Evolutionary conservation across 2,797 vertebrate genomes (phyloP), one percentile per base, ranked within the genome.

Genomic region (Lacerta agilis): DNA sequence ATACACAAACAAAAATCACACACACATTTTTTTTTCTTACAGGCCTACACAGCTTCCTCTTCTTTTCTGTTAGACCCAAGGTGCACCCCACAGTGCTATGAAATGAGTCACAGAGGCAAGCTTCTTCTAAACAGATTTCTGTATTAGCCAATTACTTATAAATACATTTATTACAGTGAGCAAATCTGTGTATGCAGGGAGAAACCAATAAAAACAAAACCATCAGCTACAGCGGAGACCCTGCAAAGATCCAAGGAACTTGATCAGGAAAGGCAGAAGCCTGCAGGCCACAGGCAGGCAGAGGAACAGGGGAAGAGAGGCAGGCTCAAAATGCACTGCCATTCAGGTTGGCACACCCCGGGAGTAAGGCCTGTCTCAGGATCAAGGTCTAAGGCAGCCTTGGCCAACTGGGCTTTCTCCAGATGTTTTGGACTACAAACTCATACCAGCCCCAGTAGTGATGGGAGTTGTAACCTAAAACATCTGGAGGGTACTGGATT

Each of bases 141-240:
- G 87, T 66, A 80, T 75, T 67, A 38, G 69, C 41, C 69, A 69
- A 2, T 25, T 27, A 73, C 20, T 49, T 73, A 83, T 84, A 90
- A 79, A 86, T 84, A 87, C 69, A 87, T 73, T 58, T 76, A 83
- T 87, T 75, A 38, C 85, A 72, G 67, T 8, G 25, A 87, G 76
- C 6, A n/a, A 64, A 84, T 80, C 78, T 58, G 58, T 18, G 10
- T 17, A 29, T n/a, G 17, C n/a, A 23, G n/a, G 45, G 41, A 17
- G 36, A 27, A 69, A 10, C 23, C 23, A 29, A 29, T 27, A n/a
- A 69, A 29, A 55, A 55, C 49, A 11, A 10, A 36, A 80, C 10
- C 29, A 36, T 27, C 15, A 45, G 33, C n/a, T 55, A 8, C 7
- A 11, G 18, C 1, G 78, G 49, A 36, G n/a, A 55, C 61, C 43